Base-by-base conservation (phyloP, 2,113 vertebrate genomes). In the Axis porcinus region DNA sequence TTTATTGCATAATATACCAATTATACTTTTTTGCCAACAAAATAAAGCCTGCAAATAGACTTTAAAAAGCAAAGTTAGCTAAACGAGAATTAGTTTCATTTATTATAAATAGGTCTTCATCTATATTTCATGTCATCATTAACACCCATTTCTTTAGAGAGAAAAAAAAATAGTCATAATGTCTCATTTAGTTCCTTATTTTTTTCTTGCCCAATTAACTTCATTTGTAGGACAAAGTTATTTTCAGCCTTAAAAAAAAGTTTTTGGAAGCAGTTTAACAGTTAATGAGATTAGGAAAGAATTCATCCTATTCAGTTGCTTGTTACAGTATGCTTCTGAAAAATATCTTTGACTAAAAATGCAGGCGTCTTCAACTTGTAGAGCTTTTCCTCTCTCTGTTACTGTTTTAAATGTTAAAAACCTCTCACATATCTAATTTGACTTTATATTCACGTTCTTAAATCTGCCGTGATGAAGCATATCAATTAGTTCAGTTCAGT, bases 1-100 rank as follows among this genome's bases (percentile, higher is more conserved):
- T 96, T 97, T 95, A 85, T 86, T 88, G 81, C 76, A 95, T 95
- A 96, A 96, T 95, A 57, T 62, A 97, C 62, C 95, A 97, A 97
- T 97, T 95, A 97, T 4, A 85, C 91, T 90, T 97, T 97, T 97
- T 97, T 92, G 84, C 88, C 90, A 96, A 96, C 94, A 97, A 90
- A 79, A 95, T 97, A 90, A 96, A 95, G 87, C 94, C 92, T 87
- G 40, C 64, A 96, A 94, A 97, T 89, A 95, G 90, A 95, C 36
- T 94, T 84, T 90, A 82, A 92, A 90, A 97, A 95, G 9, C 96
- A 57, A 96, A 96, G 76, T 97, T 95, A 74, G 90, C 76, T 92
- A 97, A 86, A 91, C 43, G 30, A 94, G 94, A 97, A 94, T 97
- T 96, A 98, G 93, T 96, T 93, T 96, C 94, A 86, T 78, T 92